A percentile compares a stretch with the other conserved stretches of the same genome.
Conservation (phyloP, 1,140 invertebrate genomes). For the Lucilia cuprina region DNA sequence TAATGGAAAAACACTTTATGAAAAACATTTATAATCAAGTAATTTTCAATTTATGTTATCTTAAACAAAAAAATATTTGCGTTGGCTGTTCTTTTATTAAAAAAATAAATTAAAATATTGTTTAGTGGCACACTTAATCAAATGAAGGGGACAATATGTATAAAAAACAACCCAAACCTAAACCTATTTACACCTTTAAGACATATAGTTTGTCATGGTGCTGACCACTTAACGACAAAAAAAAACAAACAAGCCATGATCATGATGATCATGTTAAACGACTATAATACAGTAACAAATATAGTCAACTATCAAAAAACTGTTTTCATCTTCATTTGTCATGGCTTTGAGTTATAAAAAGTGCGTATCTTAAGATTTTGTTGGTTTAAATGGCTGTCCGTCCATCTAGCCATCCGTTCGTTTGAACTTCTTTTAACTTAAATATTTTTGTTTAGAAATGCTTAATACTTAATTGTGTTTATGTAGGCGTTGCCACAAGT, state of each 20-base stretch:
- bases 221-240: not conserved
- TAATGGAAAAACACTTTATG: too few relatives aligned
- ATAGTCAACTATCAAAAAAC: not conserved
- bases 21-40: too few relatives aligned
- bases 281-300: not conserved
- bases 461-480: constrained; percentile 56
- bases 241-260: not conserved
- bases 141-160: too few relatives aligned
- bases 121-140: too few relatives aligned
- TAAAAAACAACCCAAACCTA: too few relatives aligned
- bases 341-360: not conserved
- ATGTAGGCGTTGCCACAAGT: constrained; percentile 50
- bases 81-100: too few relatives aligned
- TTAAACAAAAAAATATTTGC: too few relatives aligned
- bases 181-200: too few relatives aligned
- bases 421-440: not conserved
- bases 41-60: too few relatives aligned
- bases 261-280: not conserved
- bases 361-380: not conserved
- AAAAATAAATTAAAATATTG: too few relatives aligned
- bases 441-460: constrained; percentile 6
- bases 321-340: constrained; percentile 1
- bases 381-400: not conserved
- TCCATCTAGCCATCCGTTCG: not conserved
- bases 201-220: not conserved